Evolutionary conservation across 2,888 invertebrate species (phyloP), one percentile per base, ranked within the genome.

Genomic region (Bellardia pandia): DNA sequence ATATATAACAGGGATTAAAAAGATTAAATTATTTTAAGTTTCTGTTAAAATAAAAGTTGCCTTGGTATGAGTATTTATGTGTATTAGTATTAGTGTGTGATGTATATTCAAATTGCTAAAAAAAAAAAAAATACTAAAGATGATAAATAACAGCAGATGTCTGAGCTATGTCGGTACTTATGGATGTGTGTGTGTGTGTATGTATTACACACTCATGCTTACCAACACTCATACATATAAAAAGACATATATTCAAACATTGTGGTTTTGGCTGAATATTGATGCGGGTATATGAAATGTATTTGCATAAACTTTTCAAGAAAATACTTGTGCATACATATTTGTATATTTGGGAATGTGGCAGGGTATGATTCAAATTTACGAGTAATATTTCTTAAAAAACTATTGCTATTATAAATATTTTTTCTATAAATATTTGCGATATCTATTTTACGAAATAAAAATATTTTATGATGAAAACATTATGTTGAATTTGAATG

Each of bases 111-210:
- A 79, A 75, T 85, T 60, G 74, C 13, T 85, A 58, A 53, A 85
- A 79, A 72, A 79, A 79, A 58, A 53, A 85, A 79, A 72, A 79
- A 79, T 78, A 85, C 68, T 62, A 79, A 79, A 64, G 40, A 69
- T 77, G 53, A 86, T 86, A 82, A 86, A 86, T 77, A 86, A 80
- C 71, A 72, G 68, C 84, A 79, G 60, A 75, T 79, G 85, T 53
- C 79, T 85, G 33, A 79, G 68, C 42, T 62, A 53, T 79, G 45
- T 85, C 14, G 16, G 45, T 84, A 60, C 14, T 60, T 62, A 37
- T 71, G 42, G 9, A 60, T 56, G n/a, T 58, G 23, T 72, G 40
- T 14, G 11, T 6, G 23, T n/a, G n/a, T n/a, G n/a, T n/a, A n/a
- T n/a, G n/a, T 23, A 23, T 23, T 23, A 53, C 3, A 14, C 16